These are phyloP conservation scores for Machimus atricapillus DNA, from an alignment of 2,888 invertebrate genomes.

Conservation along the genomic window DNA sequence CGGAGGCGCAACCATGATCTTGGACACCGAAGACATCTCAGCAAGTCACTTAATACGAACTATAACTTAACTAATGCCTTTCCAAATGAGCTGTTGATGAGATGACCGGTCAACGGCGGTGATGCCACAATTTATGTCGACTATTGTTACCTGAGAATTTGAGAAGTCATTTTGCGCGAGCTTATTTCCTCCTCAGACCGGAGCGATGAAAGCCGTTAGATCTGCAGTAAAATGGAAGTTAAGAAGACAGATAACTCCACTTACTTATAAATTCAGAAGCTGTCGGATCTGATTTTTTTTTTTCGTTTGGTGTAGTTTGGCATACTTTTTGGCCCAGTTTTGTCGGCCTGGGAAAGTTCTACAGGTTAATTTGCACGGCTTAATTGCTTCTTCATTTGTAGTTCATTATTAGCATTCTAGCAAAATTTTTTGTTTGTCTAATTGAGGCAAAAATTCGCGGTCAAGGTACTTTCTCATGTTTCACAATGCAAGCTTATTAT, in stretches of 20 bases:
- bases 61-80: constrained; percentile 28
- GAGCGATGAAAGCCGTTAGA: background rate
- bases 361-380: background rate
- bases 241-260: background rate
- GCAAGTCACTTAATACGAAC: constrained; percentile 21
- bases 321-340: background rate
- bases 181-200: background rate
- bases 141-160: constrained; percentile 21
- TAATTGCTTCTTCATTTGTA: background rate
- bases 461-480: background rate
- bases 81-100: constrained; percentile 25
- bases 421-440: background rate
- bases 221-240: background rate
- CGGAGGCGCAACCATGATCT: background rate
- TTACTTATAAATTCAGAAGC: background rate
- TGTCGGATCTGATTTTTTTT: background rate
- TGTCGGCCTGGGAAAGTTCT: background rate
- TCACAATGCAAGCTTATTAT: background rate
- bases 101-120: constrained; percentile 8
- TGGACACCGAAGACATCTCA: background rate
- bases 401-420: background rate
- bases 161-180: constrained; percentile 1
- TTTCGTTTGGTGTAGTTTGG: background rate
- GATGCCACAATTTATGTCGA: constrained; percentile 31
- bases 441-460: background rate